Base-by-base conservation (phyloP, 2,797 vertebrate species). In the Poeciliopsis presidionis region DNA sequence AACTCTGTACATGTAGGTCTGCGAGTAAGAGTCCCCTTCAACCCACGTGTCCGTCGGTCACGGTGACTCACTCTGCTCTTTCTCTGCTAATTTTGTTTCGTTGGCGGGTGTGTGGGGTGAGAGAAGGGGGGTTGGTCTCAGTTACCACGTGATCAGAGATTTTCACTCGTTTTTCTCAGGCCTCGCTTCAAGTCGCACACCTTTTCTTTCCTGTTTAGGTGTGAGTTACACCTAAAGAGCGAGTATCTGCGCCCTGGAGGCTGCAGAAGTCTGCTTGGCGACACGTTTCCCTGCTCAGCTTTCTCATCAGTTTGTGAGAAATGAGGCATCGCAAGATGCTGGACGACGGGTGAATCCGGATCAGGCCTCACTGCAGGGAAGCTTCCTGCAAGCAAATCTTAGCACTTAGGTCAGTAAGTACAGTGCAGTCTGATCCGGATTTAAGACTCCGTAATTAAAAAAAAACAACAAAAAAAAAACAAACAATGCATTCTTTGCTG, bases 61-160 rank as follows among this genome's bases (percentile, higher is more conserved):
- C 59, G 72, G 39, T 78, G 78, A 75, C 69, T 87, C 80, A 53
- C 70, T 78, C 65, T 36, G 80, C 69, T 81, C 72, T 70, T 30
- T 82, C 79, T 74, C 71, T 79, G 61, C 70, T 75, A 51, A 22
- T 76, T 74, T 77, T 45, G 51, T 73, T 75, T 59, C 67, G 70
- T 28, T 53, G 20, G 7, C 1, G 6, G 18, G 49, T 8, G 49
- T 0, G 20, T 53, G 51, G 20, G 51, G 49, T 25, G 2, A 22
- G 2, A 25, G 20, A 8, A n/a, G 51, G 69, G 59, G 59, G 51
- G 9, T 39, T 22, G 71, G 55, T 72, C 47, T 33, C 47, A 71
- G 75, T 9, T 36, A 49, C 72, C 20, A 43, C 73, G 71, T 83
- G 70, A 77, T 75, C 71, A 73, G 45, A 77, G 65, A 25, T 43